A percentile compares a stretch with the other conserved stretches of the same genome.
Conservation (phyloP, 2,888 invertebrate genomes). For the Acheta domesticus region DNA sequence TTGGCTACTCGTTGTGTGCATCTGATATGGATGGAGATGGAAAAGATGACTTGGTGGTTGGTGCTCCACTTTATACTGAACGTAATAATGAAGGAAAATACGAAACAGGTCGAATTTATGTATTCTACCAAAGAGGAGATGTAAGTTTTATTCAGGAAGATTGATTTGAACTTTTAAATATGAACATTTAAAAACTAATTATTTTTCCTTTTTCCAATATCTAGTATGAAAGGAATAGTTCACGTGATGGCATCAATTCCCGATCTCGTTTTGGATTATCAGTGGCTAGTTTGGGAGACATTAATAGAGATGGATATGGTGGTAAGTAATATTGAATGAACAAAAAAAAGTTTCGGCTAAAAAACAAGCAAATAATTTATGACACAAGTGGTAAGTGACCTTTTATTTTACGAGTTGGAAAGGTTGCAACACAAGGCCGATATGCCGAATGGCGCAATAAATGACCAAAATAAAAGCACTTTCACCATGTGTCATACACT, state of each 20-base stretch:
- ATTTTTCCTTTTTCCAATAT: not conserved
- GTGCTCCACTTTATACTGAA: constrained; percentile 88
- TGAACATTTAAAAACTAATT: not conserved
- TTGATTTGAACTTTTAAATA: not conserved
- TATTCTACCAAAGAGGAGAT: constrained; percentile 66
- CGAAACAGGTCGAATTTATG: constrained; percentile 89
- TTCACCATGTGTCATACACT: no score
- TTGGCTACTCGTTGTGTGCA: constrained; percentile 84
- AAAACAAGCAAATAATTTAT: no score
- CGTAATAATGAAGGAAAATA: constrained; percentile 77
- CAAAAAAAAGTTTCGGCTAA: no score
- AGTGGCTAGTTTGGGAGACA: constrained; percentile 81
- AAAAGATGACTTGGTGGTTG: constrained; percentile 84
- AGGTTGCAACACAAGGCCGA: no score
- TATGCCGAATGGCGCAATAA: no score
- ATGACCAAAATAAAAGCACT: no score
- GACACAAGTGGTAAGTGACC: no score
- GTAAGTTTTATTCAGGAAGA: not conserved
- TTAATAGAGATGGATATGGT: constrained; percentile 87
- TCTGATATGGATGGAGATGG: constrained; percentile 91
- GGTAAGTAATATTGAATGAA: constrained; percentile 52
- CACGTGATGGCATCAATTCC: constrained; percentile 75
- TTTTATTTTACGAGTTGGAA: no score
- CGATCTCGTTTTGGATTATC: constrained; percentile 85
- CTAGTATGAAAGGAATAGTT: constrained; percentile 36